phyloP scores from a whole-genome alignment of 1,140 invertebrate species.

The Nephotettix cincticeps region DNA sequence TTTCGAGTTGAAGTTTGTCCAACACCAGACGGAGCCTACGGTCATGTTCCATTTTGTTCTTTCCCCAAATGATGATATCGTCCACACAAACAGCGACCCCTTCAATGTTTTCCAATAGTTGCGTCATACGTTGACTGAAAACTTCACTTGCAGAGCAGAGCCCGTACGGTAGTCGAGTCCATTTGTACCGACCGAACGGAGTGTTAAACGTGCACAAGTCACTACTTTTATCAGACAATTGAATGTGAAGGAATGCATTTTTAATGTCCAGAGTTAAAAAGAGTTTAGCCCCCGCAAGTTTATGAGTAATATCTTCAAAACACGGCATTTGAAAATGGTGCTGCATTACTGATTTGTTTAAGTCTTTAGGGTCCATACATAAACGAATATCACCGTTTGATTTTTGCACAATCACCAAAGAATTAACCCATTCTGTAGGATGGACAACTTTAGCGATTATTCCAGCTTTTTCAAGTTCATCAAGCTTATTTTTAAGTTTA shows the following conservation, averaged over 20 bases:
- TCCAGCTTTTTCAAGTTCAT: not conserved
- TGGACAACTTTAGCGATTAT: slow-evolving; percentile 11
- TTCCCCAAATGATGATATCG: no score
- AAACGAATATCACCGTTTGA: slow-evolving; percentile 45
- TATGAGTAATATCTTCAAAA: slow-evolving; percentile 46
- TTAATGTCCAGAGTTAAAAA: slow-evolving; percentile 52
- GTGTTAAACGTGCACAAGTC: not conserved
- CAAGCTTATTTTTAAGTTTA: not conserved
- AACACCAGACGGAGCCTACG: not conserved
- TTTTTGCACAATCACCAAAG: slow-evolving; percentile 50
- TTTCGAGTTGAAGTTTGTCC: not conserved
- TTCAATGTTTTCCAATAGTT: not conserved
- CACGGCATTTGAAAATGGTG: slow-evolving; percentile 48
- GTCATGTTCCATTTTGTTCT: no score
- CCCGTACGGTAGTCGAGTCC: slow-evolving; percentile 33
- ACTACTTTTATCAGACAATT: no score
- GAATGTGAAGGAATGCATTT: slow-evolving; percentile 41
- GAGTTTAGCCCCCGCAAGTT: slow-evolving; percentile 45
- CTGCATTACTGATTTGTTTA: slow-evolving; percentile 50
- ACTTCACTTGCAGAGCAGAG: not conserved
- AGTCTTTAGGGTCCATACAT: slow-evolving; percentile 52
- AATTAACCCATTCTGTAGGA: slow-evolving; percentile 52
- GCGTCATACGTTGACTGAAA: not conserved
- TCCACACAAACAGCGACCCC: no score
- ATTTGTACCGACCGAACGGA: not conserved